Conservation (phyloP, 1,140 invertebrate species). For the Ptiloglossa arizonensis region DNA sequence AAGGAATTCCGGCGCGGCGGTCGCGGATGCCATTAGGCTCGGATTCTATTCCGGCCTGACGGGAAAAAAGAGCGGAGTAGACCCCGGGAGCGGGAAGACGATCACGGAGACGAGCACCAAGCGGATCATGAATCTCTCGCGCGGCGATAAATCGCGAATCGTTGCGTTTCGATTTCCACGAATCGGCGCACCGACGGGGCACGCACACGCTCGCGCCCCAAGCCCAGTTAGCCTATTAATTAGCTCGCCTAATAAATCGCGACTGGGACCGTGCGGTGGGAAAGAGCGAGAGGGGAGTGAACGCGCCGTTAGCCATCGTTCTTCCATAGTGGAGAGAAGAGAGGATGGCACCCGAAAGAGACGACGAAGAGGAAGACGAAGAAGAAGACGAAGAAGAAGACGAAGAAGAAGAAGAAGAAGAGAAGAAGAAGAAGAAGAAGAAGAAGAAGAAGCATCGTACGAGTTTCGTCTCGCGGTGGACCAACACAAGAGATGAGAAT, state of each 20-base stretch:
- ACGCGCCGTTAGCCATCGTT: slow-evolving; percentile 17
- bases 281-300: neutral
- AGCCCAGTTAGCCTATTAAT: slow-evolving; percentile 73
- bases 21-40: slow-evolving; percentile 16
- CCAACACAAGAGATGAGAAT: slow-evolving; percentile 64
- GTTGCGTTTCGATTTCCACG: slow-evolving; percentile 65
- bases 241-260: slow-evolving; percentile 76
- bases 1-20: slow-evolving; percentile 30
- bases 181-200: slow-evolving; percentile 51
- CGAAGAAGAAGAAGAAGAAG: slow-evolving; percentile 3
- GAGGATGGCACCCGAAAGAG: neutral
- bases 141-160: slow-evolving; percentile 65
- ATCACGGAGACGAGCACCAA: neutral
- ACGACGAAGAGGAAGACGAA: neutral
- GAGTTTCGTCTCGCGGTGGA: slow-evolving; percentile 64
- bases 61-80: slow-evolving; percentile 17
- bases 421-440: slow-evolving; percentile 33
- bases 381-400: neutral
- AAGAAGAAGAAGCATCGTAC: slow-evolving; percentile 55
- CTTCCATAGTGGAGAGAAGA: slow-evolving; percentile 23
- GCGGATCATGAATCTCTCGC: slow-evolving; percentile 41
- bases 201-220: slow-evolving; percentile 17
- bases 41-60: neutral
- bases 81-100: slow-evolving; percentile 18
- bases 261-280: slow-evolving; percentile 18